Evolutionary conservation across 2,888 invertebrate species (phyloP), one percentile per base, ranked within the genome.

Genomic region (Nesidiocoris tenuis): DNA sequence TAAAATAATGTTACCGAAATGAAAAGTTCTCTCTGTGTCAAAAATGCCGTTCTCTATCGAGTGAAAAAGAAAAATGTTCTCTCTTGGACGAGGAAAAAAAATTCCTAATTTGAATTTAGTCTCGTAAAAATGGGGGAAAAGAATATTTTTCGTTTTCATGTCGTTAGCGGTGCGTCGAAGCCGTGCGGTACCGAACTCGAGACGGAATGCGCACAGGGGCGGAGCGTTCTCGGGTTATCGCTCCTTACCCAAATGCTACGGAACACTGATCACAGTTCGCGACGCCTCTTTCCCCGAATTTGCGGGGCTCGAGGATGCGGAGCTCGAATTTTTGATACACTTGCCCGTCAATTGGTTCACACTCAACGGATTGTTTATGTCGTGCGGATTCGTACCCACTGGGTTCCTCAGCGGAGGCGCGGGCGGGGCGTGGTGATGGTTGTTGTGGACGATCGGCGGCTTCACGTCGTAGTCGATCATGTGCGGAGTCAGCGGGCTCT

Each of bases 361-460:
- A 84, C 93, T 94, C 61, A 95, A 87, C 76, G 95, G 95, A 86
- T 95, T 95, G 86, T 95, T 95, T 80, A 93, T 91, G 86, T 95
- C 95, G 81, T 94, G 90, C 59, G 95, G 95, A 85, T 95, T 95
- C 64, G 94, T 94, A 77, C 95, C 95, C 76, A 95, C 94, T 59
- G 95, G 95, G 84, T 93, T 89, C 79, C 94, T 87, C 75, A 84
- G 81, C 81, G 85, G 81, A 76, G 81, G 81, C 1, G n/a, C 19
- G 16, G 18, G 39, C 63, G 55, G 72, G 71, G 81, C 80, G 80
- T 83, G 81, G 85, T 75, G 84, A 85, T 83, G 76, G 86, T 86
- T 61, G 86, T 86, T 21, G 86, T 86, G 79, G 56, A 75, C 72
- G n/a, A 79, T 79, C 74, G 82, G 84, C 70, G 84, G 84, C 72